phyloP scores from a whole-genome alignment of 1,140 invertebrate genomes.

The Drosophila mayri region DNA sequence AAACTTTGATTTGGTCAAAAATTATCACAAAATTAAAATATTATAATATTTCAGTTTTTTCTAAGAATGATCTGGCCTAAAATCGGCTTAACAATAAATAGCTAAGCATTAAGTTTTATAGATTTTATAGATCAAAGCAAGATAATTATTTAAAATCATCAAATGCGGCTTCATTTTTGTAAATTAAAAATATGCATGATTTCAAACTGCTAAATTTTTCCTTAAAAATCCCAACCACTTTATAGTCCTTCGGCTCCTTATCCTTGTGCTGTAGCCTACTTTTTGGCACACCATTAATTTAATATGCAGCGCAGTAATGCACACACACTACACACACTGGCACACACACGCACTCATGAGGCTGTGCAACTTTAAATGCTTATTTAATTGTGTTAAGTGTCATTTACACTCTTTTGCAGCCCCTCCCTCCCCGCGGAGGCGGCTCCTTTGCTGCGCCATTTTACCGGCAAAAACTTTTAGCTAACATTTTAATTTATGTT shows the following conservation, averaged over 20 bases:
- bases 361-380: conserved; percentile 75
- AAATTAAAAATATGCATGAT: too few relatives aligned
- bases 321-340: conserved; percentile 17
- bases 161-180: too few relatives aligned
- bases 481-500: conserved; percentile 83
- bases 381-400: conserved; percentile 83
- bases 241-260: not conserved
- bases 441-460: conserved; percentile 52
- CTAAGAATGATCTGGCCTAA: too few relatives aligned
- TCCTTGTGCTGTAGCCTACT: conserved; percentile 57
- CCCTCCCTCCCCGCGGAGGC: not conserved
- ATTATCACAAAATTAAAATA: too few relatives aligned
- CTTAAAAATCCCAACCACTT: not conserved
- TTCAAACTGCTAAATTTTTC: not conserved
- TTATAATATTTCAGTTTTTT: too few relatives aligned
- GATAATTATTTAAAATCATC: too few relatives aligned
- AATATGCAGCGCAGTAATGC: conserved; percentile 61
- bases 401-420: conserved; percentile 67
- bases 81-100: too few relatives aligned
- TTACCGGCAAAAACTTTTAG: conserved; percentile 76
- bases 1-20: too few relatives aligned
- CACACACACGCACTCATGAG: not conserved
- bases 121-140: too few relatives aligned
- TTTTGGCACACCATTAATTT: conserved; percentile 76
- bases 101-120: too few relatives aligned